Conservation (phyloP, 2,113 vertebrate species). For the Stigmatopora nigra region DNA sequence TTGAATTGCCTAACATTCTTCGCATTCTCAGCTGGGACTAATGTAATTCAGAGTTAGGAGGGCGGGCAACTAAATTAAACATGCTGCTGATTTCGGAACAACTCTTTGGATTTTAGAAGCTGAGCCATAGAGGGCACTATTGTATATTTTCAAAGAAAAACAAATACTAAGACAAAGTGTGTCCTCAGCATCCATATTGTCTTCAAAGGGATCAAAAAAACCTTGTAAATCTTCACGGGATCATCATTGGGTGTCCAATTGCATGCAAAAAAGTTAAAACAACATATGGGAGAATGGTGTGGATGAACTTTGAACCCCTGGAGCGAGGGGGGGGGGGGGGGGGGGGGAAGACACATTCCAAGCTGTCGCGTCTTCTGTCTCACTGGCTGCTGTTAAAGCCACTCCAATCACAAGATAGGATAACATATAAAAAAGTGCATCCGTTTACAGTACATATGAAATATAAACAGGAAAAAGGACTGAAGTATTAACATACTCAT, state of each 20-base stretch:
- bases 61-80: conserved; percentile 8
- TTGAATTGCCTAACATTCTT: conserved; percentile 28
- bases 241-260: conserved; percentile 20
- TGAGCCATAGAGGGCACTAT: conserved; percentile 47
- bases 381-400: neutral
- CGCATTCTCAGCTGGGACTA: conserved; percentile 20
- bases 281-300: conserved; percentile 32
- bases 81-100: conserved; percentile 1
- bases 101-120: conserved; percentile 24
- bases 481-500: too few relatives aligned
- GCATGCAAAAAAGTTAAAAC: conserved; percentile 23
- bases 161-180: neutral
- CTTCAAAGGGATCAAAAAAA: neutral
- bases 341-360: conserved; percentile 36
- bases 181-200: neutral
- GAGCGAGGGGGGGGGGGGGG: conserved; percentile 20
- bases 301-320: conserved; percentile 37
- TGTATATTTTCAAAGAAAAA: conserved; percentile 42
- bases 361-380: conserved; percentile 31
- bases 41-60: conserved; percentile 20
- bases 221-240: neutral
- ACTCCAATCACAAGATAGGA: too few relatives aligned
- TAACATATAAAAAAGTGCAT: too few relatives aligned
- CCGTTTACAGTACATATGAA: too few relatives aligned
- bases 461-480: too few relatives aligned